Percentiles rank a stretch among this genome's conserved stretches.
Evolutionary conservation across 2,888 invertebrate genomes (phyloP).

Genomic region (Teinopalpus imperialis): DNA sequence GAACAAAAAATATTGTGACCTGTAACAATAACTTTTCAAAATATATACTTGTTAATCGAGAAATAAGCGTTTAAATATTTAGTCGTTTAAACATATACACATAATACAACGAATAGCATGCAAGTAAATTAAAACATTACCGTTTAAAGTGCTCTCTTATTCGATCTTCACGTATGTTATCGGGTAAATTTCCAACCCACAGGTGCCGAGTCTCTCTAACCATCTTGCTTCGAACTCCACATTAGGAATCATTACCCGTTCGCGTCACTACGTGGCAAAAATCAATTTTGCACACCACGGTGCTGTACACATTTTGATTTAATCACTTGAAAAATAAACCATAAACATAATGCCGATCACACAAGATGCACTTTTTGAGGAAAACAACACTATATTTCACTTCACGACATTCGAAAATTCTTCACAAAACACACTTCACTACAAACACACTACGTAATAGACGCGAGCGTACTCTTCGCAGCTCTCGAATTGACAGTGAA

Average conservation of each 20-base stretch:
- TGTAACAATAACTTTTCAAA: no score
- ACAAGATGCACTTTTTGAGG: constrained; percentile 62
- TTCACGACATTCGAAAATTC: constrained; percentile 77
- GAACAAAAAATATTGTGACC: no score
- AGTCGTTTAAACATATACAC: no score
- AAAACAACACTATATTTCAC: constrained; percentile 75
- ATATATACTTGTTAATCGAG: no score
- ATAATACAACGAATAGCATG: not conserved
- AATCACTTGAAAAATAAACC: constrained; percentile 64
- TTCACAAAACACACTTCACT: constrained; percentile 78
- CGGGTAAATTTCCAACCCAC: constrained; percentile 99
- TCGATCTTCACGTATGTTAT: constrained; percentile 98
- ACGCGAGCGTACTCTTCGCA: constrained; percentile 78
- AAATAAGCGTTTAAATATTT: no score
- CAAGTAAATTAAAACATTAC: constrained; percentile 75
- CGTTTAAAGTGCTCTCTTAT: constrained; percentile 99
- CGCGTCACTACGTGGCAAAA: constrained; percentile 83
- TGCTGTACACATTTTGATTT: constrained; percentile 78
- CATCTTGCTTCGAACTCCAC: constrained; percentile 98
- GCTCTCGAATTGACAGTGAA: constrained; percentile 81
- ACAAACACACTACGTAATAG: constrained; percentile 78
- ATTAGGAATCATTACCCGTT: constrained; percentile 90
- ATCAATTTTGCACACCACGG: constrained; percentile 79
- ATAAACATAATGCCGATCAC: constrained; percentile 66
- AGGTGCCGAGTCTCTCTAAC: constrained; percentile 99